Percentiles rank a stretch among this genome's conserved stretches.
phyloP scores from a whole-genome alignment of 2,113 vertebrate species.

The Romanogobio albipinnatus region DNA sequence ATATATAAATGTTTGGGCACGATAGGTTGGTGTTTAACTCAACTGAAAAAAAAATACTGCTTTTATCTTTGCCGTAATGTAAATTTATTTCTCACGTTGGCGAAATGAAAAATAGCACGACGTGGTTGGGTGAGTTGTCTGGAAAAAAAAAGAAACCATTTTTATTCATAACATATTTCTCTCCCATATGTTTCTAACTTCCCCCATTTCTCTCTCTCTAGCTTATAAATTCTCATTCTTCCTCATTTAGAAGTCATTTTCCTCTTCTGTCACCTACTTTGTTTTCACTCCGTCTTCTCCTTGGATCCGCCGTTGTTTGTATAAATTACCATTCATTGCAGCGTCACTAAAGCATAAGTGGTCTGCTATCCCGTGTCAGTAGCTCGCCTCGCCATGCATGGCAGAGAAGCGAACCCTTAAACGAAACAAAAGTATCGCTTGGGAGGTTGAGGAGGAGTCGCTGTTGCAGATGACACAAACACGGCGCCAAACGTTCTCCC shows the following conservation, averaged over 20 bases:
- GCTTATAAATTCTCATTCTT: slow-evolving; percentile 27
- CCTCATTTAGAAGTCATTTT: slow-evolving; percentile 47
- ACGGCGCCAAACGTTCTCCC: slow-evolving; percentile 64
- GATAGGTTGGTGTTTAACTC: background rate
- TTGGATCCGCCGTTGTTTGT: slow-evolving; percentile 35
- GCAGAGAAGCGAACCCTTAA: slow-evolving; percentile 46
- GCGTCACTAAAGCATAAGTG: slow-evolving; percentile 41
- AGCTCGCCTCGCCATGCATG: slow-evolving; percentile 48
- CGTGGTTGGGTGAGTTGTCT: background rate
- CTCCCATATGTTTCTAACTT: slow-evolving; percentile 25
- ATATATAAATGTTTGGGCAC: background rate
- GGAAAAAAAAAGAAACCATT: slow-evolving; percentile 22
- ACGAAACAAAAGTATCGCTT: slow-evolving; percentile 65
- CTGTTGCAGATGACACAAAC: slow-evolving; percentile 58
- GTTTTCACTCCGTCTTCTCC: background rate
- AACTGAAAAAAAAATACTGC: background rate
- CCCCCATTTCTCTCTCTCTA: background rate
- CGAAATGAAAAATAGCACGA: background rate
- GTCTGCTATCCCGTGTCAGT: slow-evolving; percentile 30
- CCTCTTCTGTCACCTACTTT: slow-evolving; percentile 44
- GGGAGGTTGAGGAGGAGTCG: slow-evolving; percentile 70
- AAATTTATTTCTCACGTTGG: slow-evolving; percentile 48
- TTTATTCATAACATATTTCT: slow-evolving; percentile 29
- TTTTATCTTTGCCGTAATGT: slow-evolving; percentile 5
- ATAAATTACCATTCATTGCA: slow-evolving; percentile 45